Percentiles rank a stretch among this genome's conserved stretches.
These are phyloP conservation scores for Scolopax bukidnonensis DNA, from an alignment of 2,797 vertebrate species.

Conservation along the genomic window DNA sequence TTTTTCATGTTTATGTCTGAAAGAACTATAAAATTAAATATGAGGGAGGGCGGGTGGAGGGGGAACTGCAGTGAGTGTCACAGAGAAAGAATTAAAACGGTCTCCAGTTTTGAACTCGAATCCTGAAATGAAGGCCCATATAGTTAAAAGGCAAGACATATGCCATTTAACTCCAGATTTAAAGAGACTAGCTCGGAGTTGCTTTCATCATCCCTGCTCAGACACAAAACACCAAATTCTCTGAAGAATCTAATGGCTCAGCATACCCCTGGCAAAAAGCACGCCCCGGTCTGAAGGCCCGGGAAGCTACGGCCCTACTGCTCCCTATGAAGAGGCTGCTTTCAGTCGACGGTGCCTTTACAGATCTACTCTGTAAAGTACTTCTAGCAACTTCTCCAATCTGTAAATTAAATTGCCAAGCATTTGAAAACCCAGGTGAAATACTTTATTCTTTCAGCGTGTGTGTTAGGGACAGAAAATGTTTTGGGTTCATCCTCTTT, in stretches of 20 bases:
- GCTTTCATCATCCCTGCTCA: constrained; percentile 12
- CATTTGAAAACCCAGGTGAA: not conserved
- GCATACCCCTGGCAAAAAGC: not conserved
- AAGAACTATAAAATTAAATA: constrained; percentile 75
- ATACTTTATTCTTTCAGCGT: not conserved
- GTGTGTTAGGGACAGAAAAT: not conserved
- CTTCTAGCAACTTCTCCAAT: not conserved
- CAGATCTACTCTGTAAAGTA: not conserved
- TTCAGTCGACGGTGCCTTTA: not conserved
- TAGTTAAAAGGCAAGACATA: constrained; percentile 55
- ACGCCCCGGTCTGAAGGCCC: accelerated
- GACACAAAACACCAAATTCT: not conserved
- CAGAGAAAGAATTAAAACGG: constrained; percentile 50
- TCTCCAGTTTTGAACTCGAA: constrained; percentile 45
- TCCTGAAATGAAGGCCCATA: constrained; percentile 24
- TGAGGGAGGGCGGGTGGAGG: constrained; percentile 49
- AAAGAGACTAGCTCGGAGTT: not conserved
- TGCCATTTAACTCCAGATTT: constrained; percentile 52
- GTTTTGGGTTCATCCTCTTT: constrained; percentile 34
- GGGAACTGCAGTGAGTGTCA: constrained; percentile 64
- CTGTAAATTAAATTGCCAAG: not conserved
- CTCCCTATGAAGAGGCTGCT: not conserved
- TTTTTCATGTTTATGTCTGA: constrained; percentile 76
- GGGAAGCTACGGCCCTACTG: not conserved
- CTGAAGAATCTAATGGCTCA: not conserved